Evolutionary conservation across 2,888 invertebrate species (phyloP), one percentile per base, ranked within the genome.

Genomic region (Ophion obscuratus): DNA sequence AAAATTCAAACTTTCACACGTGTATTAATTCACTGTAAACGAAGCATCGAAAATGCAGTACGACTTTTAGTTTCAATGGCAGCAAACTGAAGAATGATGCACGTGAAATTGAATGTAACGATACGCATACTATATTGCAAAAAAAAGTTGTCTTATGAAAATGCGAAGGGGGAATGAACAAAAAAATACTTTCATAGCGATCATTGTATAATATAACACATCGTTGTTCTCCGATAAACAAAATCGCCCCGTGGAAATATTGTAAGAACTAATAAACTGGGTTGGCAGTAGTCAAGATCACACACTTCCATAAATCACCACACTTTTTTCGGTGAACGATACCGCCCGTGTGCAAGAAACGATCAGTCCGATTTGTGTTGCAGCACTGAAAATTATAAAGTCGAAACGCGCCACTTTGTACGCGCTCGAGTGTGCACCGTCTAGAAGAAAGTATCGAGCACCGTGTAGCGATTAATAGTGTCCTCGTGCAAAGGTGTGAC

Each of bases 371-470:
- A 81, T 77, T 77, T 17, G 20, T 77, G 47, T 84, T 84, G 71
- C 84, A 71, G 77, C 81, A 81, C 61, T 66, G 20, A 47, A 71
- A 84, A 81, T 81, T 76, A 81, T 73, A 20, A 53, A 81, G 76
- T 84, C 71, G 40, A 81, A 66, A 76, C 77, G 81, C 81, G 76
- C 61, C 61, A 73, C 73, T 81, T 44, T 61, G 77, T 59, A 61
- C 71, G 75, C 84, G 73, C 71, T 73, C 76, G 66, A 71, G 84
- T 61, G 84, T 84, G 40, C 76, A 53, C 53, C 66, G 70, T 66
- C 66, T 44, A 24, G 66, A 57, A 71, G 75, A 76, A 77, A 81
- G 64, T 73, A 62, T 61, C 73, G 79, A 40, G 57, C 76, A 73
- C 36, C 64, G 59, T 47, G 6, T 59, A 78, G 53, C 84, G 73